Conservation (phyloP, 2,113 vertebrate species). For the Apteryx mantelli region DNA sequence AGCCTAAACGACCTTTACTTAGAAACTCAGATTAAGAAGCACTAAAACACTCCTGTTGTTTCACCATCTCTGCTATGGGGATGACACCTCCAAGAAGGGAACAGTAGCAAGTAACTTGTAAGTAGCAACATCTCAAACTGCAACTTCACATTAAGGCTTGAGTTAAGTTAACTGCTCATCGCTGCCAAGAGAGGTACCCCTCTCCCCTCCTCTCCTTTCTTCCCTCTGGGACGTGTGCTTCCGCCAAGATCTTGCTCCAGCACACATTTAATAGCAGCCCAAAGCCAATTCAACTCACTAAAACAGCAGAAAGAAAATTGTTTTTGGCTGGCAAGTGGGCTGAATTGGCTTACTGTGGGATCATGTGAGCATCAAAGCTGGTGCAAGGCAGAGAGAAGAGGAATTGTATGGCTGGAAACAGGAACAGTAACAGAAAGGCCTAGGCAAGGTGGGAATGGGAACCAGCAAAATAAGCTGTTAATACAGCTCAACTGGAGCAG, state of each 20-base stretch:
- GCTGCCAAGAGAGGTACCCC: slow-evolving; percentile 44
- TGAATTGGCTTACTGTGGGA: background rate
- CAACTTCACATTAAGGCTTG: background rate
- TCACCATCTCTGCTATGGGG: background rate
- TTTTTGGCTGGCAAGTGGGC: slow-evolving; percentile 37
- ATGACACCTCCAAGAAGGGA: slow-evolving; percentile 1
- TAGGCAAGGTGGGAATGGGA: background rate
- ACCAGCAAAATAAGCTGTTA: background rate
- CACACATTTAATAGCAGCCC: slow-evolving; percentile 1
- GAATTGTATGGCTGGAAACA: background rate
- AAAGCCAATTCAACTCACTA: slow-evolving; percentile 47
- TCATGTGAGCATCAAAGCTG: background rate
- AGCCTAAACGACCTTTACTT: background rate
- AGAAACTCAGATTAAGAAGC: background rate
- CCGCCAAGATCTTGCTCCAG: slow-evolving; percentile 50
- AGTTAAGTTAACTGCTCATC: background rate
- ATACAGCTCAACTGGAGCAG: background rate
- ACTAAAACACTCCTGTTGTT: background rate
- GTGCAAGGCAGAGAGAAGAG: background rate
- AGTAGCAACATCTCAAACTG: background rate
- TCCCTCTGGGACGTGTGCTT: background rate
- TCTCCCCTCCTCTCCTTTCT: background rate
- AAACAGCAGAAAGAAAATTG: slow-evolving; percentile 45
- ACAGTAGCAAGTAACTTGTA: accelerated
- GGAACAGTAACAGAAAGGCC: background rate